phyloP scores from a whole-genome alignment of 2,888 invertebrate species.

The Philereme transversata region DNA sequence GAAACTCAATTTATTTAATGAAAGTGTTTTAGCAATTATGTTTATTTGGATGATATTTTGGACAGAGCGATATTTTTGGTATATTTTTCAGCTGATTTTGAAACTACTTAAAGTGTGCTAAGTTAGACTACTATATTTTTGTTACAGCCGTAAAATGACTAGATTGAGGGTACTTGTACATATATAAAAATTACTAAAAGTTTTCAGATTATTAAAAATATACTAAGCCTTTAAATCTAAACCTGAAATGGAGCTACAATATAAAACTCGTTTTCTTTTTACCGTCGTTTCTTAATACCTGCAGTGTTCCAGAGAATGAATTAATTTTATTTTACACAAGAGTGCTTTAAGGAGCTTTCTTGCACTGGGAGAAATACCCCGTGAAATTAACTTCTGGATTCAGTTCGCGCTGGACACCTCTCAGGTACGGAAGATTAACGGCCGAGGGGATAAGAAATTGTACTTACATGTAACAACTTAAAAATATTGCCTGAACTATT shows the following conservation, averaged over 20 bases:
- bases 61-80: neutral
- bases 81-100: neutral
- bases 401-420: slow-evolving; percentile 72
- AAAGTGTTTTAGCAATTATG: slow-evolving; percentile 8
- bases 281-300: slow-evolving; percentile 47
- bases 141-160: too few species aligned
- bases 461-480: slow-evolving; percentile 34
- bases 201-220: too few species aligned
- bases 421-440: slow-evolving; percentile 74
- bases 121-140: too few species aligned
- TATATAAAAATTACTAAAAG: too few species aligned
- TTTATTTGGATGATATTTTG: neutral
- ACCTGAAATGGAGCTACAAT: slow-evolving; percentile 19
- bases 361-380: slow-evolving; percentile 73
- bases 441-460: slow-evolving; percentile 51
- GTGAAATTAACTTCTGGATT: slow-evolving; percentile 79
- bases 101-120: too few species aligned
- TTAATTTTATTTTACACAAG: slow-evolving; percentile 74
- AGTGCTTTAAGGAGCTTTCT: slow-evolving; percentile 66
- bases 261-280: slow-evolving; percentile 40
- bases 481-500: slow-evolving; percentile 17
- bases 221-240: neutral
- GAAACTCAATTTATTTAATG: slow-evolving; percentile 15
- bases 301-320: slow-evolving; percentile 55
- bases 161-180: too few species aligned